phyloP scores from a whole-genome alignment of 2,113 vertebrate genomes.

The Coreoperca whiteheadi region DNA sequence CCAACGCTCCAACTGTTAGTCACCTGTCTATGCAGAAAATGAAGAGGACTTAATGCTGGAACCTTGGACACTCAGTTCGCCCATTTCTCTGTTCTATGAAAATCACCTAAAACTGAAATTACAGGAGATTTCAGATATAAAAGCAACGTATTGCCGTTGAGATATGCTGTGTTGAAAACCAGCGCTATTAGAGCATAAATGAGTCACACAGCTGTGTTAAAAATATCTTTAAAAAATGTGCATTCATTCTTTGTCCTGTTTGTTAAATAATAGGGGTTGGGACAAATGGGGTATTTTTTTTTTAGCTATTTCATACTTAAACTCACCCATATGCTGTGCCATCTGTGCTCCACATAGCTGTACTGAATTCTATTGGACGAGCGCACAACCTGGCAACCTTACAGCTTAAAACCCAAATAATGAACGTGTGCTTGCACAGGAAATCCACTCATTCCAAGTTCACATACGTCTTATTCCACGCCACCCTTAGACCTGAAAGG shows the following conservation, averaged over 20 bases:
- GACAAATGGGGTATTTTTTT: slow-evolving; percentile 44
- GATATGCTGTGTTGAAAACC: background rate
- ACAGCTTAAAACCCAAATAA: slow-evolving; percentile 65
- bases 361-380: slow-evolving; percentile 67
- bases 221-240: slow-evolving; percentile 10
- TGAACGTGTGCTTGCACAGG: slow-evolving; percentile 58
- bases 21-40: background rate
- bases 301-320: slow-evolving; percentile 53
- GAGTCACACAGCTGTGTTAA: slow-evolving; percentile 41
- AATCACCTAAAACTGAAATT: background rate
- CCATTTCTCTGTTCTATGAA: background rate
- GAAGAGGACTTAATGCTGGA: background rate
- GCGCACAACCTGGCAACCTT: slow-evolving; percentile 64
- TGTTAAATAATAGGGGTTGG: slow-evolving; percentile 26
- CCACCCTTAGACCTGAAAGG: slow-evolving; percentile 50
- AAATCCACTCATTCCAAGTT: slow-evolving; percentile 67
- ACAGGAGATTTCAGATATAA: background rate
- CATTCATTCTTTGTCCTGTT: background rate
- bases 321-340: slow-evolving; percentile 66
- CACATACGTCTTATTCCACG: slow-evolving; percentile 63
- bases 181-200: background rate
- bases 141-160: background rate
- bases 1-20: background rate
- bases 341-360: slow-evolving; percentile 72
- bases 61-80: background rate